Conservation (phyloP, 1,140 invertebrate species). For the Drosophila kikkawai region DNA sequence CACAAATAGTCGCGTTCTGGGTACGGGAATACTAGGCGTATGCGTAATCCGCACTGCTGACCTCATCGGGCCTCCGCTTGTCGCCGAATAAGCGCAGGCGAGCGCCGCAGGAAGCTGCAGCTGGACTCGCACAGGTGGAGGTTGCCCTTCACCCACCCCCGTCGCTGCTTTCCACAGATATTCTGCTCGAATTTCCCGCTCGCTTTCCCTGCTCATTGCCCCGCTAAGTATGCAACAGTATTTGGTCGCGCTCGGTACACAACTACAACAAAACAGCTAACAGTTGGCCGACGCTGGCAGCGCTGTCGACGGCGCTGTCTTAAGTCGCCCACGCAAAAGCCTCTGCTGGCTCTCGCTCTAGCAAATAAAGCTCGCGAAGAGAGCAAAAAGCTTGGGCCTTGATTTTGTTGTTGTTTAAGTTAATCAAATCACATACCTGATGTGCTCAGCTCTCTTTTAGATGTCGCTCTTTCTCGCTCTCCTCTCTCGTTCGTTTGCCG, state of each 20-base stretch:
- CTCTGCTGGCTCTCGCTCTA: constrained; percentile 21
- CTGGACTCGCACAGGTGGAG: constrained; percentile 47
- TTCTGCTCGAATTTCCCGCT: not conserved
- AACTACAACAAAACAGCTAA: constrained; percentile 72
- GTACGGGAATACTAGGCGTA: constrained; percentile 21
- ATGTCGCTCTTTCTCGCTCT: not conserved
- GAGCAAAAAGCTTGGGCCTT: constrained; percentile 9
- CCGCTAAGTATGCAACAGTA: constrained; percentile 77
- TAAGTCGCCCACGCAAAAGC: constrained; percentile 80
- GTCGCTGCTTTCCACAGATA: not conserved
- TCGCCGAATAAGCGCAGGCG: constrained; percentile 59
- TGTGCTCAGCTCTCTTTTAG: constrained; percentile 12
- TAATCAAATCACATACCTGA: constrained; percentile 29
- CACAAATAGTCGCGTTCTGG: not conserved
- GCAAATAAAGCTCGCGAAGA: constrained; percentile 10
- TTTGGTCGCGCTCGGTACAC: constrained; percentile 13
- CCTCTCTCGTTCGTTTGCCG: constrained; percentile 31
- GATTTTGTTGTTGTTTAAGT: constrained; percentile 27
- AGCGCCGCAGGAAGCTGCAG: constrained; percentile 30
- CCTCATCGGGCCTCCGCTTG: constrained; percentile 61
- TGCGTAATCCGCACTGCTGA: constrained; percentile 44
- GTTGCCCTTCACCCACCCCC: not conserved
- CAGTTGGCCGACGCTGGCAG: constrained; percentile 68
- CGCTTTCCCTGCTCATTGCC: constrained; percentile 6
- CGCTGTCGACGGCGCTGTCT: constrained; percentile 41